A percentile compares a stretch with the other conserved stretches of the same genome.
These are phyloP conservation scores for Drosophila paramelanica DNA, from an alignment of 2,888 invertebrate genomes.

Conservation along the genomic window DNA sequence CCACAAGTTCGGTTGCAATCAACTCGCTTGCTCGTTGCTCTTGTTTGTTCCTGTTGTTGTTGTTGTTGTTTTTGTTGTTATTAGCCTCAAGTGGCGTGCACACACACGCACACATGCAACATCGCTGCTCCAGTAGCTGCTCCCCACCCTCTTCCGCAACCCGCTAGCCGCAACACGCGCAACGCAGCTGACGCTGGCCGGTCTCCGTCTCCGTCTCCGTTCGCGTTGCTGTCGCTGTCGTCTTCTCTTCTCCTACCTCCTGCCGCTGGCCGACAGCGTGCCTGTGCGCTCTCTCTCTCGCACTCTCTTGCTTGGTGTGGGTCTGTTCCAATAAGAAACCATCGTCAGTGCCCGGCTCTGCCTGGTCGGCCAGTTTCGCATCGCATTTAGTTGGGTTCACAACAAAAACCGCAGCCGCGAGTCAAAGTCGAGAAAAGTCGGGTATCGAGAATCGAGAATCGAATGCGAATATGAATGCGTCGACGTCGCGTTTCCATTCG, in stretches of 20 bases:
- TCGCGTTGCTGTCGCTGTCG: conserved; percentile 7
- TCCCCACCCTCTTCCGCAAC: conserved; percentile 19
- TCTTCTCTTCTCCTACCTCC: conserved; percentile 4
- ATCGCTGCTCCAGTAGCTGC: conserved; percentile 38
- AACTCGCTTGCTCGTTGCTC: conserved; percentile 59
- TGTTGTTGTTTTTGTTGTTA: conserved; percentile 55
- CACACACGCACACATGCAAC: conserved; percentile 23
- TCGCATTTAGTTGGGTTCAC: conserved; percentile 85
- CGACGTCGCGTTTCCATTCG: conserved; percentile 14
- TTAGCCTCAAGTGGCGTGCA: conserved; percentile 77
- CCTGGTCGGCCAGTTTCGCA: conserved; percentile 81
- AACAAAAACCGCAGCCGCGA: conserved; percentile 78
- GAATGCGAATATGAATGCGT: conserved; percentile 31
- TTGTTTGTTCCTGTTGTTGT: conserved; percentile 40
- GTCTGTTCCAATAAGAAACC: conserved; percentile 72
- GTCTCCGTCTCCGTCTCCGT: conserved; percentile 37
- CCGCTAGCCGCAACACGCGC: conserved; percentile 45
- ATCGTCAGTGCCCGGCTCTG: conserved; percentile 58
- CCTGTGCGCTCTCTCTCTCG: neutral
- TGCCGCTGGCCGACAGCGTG: neutral
- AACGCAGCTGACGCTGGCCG: conserved; percentile 72
- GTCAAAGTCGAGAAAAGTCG: conserved; percentile 42
- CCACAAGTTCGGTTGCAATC: conserved; percentile 66
- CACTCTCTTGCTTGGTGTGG: conserved; percentile 35
- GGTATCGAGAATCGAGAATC: conserved; percentile 33